Evolutionary conservation across 2,888 invertebrate species (phyloP), one percentile per base, ranked within the genome.

Genomic region (Drosophila anomalata): DNA sequence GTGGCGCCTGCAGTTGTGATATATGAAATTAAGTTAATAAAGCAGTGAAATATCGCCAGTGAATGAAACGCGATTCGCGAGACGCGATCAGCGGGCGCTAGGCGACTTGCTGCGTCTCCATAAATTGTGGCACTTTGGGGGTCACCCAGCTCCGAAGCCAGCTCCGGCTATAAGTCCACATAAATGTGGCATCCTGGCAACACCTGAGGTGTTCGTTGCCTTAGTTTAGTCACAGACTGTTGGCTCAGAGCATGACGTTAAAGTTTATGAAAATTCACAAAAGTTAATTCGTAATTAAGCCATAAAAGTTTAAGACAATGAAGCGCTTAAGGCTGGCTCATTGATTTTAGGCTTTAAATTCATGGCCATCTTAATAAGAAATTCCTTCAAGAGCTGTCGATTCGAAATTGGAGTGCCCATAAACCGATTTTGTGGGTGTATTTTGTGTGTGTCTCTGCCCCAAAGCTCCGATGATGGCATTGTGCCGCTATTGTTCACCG

Each of bases 21-120:
- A 79, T 87, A 77, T 82, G 75, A 87, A 78, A 88, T 80, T 86
- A 79, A 88, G 79, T 88, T 90, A 90, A 90, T 90, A 90, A 89
- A 90, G 89, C 87, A 89, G 89, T 90, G 90, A 90, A 90, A 89
- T 87, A 89, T 88, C 70, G 82, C 78, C 41, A 46, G 59, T 68
- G 68, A 70, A 74, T 72, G 71, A 50, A 79, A 63, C 67, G 74
- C 73, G 76, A 66, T 70, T 69, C 65, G 62, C 53, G 36, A 44
- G 51, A 57, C 33, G 50, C 63, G 76, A 58, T 48, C 44, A 61
- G 63, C 71, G 83, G 76, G 86, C 83, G 78, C 77, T 73, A 78
- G 86, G 70, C 77, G 79, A 65, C 73, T 75, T 74, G 85, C 85
- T 84, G 83, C 52, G 80, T 62, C 67, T 86, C 71, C 69, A 70